Percentiles rank a stretch among this genome's conserved stretches.
Conservation (phyloP, 35 echinoderm and acorn worm species). For the Patiria miniata region DNA sequence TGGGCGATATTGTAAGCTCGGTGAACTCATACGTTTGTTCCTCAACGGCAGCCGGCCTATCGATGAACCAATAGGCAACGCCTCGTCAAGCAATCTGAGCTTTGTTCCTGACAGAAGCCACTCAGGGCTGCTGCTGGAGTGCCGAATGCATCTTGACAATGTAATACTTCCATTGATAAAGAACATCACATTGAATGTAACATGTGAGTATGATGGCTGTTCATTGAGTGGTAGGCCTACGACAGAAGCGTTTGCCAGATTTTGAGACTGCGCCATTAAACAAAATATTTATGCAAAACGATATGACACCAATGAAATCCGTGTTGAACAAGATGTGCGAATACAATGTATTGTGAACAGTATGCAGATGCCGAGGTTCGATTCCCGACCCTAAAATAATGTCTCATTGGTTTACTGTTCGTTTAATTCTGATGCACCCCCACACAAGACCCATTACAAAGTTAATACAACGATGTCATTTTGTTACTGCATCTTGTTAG, state of each 20-base stretch:
- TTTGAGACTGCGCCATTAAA: neutral
- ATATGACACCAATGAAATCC: neutral
- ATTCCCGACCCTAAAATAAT: too few species aligned
- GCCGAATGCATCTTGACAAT: neutral
- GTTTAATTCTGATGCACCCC: too few species aligned
- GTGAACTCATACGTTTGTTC: too few species aligned
- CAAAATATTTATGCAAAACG: neutral
- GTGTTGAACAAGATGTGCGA: neutral
- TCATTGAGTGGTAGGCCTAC: neutral
- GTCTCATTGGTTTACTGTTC: too few species aligned
- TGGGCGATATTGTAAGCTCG: neutral
- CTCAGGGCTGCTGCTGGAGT: neutral
- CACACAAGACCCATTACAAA: too few species aligned
- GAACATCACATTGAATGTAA: neutral
- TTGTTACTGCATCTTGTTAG: too few species aligned
- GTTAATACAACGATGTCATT: too few species aligned
- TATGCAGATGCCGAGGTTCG: too few species aligned
- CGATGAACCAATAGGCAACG: neutral
- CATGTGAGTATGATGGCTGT: neutral
- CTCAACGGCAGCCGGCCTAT: neutral
- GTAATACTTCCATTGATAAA: neutral
- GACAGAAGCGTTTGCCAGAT: neutral
- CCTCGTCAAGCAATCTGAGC: neutral
- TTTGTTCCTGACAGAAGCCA: neutral
- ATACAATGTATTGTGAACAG: too few species aligned